Conservation (phyloP, 2,113 vertebrate species). For the Spea multiplicata region DNA sequence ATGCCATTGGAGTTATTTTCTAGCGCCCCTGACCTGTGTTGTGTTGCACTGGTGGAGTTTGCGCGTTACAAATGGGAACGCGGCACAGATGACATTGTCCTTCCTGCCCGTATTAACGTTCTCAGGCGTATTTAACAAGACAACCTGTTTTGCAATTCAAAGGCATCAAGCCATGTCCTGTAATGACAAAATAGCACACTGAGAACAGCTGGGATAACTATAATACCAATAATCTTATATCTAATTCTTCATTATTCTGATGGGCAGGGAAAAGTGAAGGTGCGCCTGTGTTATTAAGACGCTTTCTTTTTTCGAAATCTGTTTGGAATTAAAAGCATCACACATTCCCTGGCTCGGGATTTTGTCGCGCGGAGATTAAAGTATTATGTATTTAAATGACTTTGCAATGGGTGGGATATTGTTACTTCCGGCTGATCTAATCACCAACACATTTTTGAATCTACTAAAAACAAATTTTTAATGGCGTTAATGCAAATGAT, state of each 20-base stretch:
- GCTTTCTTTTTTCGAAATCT: slow-evolving; percentile 4
- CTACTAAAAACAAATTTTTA: neutral
- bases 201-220: slow-evolving; percentile 15
- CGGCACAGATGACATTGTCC: no score
- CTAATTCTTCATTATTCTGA: slow-evolving; percentile 37
- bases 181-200: slow-evolving; percentile 36
- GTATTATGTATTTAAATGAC: slow-evolving; percentile 42
- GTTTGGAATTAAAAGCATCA: slow-evolving; percentile 23
- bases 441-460: slow-evolving; percentile 25
- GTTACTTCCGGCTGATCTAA: slow-evolving; percentile 35
- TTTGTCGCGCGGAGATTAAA: slow-evolving; percentile 30
- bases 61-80: no score
- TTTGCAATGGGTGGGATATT: slow-evolving; percentile 46
- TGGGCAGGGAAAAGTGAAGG: neutral
- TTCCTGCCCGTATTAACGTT: neutral
- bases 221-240: slow-evolving; percentile 34
- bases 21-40: no score
- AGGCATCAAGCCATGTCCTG: slow-evolving; percentile 19
- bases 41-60: no score
- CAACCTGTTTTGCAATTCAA: slow-evolving; percentile 10
- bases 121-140: slow-evolving; percentile 12
- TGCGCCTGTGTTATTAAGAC: slow-evolving; percentile 22
- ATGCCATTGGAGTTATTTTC: no score
- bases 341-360: slow-evolving; percentile 10
- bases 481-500: neutral